Conservation (phyloP, 2,888 invertebrate genomes). For the Hetaerina titia region DNA sequence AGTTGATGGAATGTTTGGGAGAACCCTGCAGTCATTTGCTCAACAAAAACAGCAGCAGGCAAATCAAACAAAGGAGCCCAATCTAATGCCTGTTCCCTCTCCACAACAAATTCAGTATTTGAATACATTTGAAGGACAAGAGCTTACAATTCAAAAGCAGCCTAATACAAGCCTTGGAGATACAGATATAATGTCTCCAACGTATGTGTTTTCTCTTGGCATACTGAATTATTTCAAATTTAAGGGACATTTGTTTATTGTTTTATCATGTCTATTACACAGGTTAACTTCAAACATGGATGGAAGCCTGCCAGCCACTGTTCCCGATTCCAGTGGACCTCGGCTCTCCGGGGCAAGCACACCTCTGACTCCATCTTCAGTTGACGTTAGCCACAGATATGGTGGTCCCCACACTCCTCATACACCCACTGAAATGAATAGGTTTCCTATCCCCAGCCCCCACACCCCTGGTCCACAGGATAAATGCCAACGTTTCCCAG, state of each 20-base stretch:
- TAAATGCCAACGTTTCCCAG: slow-evolving; percentile 72
- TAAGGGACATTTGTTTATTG: neutral
- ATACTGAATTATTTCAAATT: neutral
- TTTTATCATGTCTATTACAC: slow-evolving; percentile 33
- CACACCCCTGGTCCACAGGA: slow-evolving; percentile 75
- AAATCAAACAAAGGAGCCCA: slow-evolving; percentile 85
- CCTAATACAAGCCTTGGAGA: slow-evolving; percentile 93
- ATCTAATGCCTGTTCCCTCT: slow-evolving; percentile 96
- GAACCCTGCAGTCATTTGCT: slow-evolving; percentile 82
- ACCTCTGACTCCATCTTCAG: slow-evolving; percentile 78
- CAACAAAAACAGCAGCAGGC: slow-evolving; percentile 80
- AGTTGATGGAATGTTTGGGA: slow-evolving; percentile 83
- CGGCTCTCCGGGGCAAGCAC: slow-evolving; percentile 78
- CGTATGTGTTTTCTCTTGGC: slow-evolving; percentile 80
- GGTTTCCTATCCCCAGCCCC: slow-evolving; percentile 79
- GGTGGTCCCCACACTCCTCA: slow-evolving; percentile 76
- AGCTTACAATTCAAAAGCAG: slow-evolving; percentile 97
- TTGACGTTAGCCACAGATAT: slow-evolving; percentile 74
- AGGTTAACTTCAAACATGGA: slow-evolving; percentile 78
- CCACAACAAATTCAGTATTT: slow-evolving; percentile 97
- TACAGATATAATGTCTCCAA: slow-evolving; percentile 85
- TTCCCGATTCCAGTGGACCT: slow-evolving; percentile 73
- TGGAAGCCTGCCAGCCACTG: slow-evolving; percentile 72
- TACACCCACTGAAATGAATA: slow-evolving; percentile 74
- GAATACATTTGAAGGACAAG: slow-evolving; percentile 97